Percentiles rank a stretch among this genome's conserved stretches.
Evolutionary conservation across 2,888 invertebrate species (phyloP).

Genomic region (Acleris literana): DNA sequence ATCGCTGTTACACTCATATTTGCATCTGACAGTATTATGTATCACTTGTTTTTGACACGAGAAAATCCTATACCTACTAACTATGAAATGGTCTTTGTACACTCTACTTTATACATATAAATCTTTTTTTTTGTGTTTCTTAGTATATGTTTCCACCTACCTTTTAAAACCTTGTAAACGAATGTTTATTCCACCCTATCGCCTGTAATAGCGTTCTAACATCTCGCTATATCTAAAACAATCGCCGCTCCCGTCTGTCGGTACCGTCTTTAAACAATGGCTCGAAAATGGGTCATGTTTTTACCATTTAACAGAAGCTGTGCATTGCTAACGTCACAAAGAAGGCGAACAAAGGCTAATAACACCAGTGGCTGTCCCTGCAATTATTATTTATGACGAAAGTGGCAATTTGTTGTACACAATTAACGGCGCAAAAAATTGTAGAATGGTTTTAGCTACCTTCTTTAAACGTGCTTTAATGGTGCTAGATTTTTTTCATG

Average conservation of each 20-base stretch:
- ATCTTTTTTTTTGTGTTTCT: too few relatives aligned
- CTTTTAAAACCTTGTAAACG: too few relatives aligned
- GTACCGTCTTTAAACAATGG: constrained; percentile 34
- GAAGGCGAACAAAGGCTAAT: constrained; percentile 62
- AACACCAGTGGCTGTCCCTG: constrained; percentile 75
- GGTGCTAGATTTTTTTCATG: constrained; percentile 1
- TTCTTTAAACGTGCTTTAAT: constrained; percentile 1
- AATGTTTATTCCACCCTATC: not conserved
- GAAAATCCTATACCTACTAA: too few relatives aligned
- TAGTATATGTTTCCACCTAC: too few relatives aligned
- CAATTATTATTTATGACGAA: constrained; percentile 73
- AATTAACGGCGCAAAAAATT: constrained; percentile 57
- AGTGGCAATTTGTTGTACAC: constrained; percentile 59
- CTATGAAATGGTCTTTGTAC: too few relatives aligned
- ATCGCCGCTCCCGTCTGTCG: constrained; percentile 7
- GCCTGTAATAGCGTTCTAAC: not conserved
- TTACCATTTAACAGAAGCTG: constrained; percentile 48
- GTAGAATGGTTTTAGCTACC: constrained; percentile 12
- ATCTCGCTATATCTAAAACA: not conserved
- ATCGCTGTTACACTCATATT: too few relatives aligned
- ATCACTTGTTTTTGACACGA: too few relatives aligned
- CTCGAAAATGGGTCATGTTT: constrained; percentile 63
- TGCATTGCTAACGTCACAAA: constrained; percentile 61
- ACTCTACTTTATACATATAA: too few relatives aligned
- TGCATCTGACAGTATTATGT: too few relatives aligned